These are phyloP conservation scores for Galendromus occidentalis DNA, from an alignment of 1,140 invertebrate species.

Conservation along the genomic window DNA sequence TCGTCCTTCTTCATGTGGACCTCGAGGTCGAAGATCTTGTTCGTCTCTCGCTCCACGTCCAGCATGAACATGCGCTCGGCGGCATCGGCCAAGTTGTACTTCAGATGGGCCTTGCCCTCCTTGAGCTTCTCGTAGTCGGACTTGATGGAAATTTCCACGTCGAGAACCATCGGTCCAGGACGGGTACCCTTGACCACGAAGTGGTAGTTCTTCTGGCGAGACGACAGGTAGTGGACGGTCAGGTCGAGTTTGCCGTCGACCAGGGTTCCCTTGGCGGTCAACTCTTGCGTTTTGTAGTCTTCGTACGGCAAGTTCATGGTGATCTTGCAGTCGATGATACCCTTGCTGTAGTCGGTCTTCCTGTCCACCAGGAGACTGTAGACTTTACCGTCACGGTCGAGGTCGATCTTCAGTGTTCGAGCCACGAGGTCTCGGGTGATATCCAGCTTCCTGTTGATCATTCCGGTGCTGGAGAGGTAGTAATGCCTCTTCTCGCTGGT, in stretches of 20 bases:
- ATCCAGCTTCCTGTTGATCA: background rate
- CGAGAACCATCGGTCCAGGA: background rate
- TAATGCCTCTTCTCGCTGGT: background rate
- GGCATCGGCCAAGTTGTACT: background rate
- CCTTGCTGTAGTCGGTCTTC: slow-evolving; percentile 6
- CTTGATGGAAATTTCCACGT: background rate
- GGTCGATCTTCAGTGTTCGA: background rate
- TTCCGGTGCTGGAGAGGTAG: background rate
- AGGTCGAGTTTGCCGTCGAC: slow-evolving; percentile 1
- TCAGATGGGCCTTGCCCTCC: slow-evolving; percentile 8
- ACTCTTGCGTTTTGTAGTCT: background rate
- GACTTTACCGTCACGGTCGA: background rate
- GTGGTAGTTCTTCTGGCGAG: background rate
- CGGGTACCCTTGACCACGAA: background rate
- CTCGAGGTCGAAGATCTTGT: background rate
- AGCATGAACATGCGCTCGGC: background rate
- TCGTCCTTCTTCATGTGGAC: background rate
- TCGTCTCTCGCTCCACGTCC: background rate
- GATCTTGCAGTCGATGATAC: background rate
- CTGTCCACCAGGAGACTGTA: background rate
- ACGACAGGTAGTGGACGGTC: background rate
- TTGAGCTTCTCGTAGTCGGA: background rate
- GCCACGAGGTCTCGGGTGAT: background rate
- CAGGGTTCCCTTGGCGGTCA: slow-evolving; percentile 4
- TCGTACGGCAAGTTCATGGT: background rate